These are phyloP conservation scores for Lepidocyrtinus sp. DNA, from an alignment of 2,888 invertebrate genomes.

Conservation along the genomic window DNA sequence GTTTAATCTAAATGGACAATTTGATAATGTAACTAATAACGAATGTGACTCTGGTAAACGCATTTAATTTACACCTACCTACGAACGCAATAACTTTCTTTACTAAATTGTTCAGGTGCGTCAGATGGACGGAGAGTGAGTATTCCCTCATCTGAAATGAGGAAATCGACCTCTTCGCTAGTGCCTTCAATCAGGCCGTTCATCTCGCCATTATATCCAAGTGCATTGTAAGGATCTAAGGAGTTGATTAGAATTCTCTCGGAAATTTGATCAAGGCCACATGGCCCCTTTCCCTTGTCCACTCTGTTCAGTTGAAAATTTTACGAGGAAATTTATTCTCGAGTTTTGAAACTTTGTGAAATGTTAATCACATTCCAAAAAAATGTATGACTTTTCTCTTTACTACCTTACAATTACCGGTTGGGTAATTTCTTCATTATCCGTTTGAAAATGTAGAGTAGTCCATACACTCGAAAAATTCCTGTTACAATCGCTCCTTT, in stretches of 20 bases:
- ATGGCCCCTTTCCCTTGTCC: too few species aligned
- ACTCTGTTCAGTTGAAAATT: too few species aligned
- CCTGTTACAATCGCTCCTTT: background rate
- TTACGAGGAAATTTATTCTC: background rate
- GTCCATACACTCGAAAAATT: constrained; percentile 24
- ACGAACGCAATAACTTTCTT: constrained; percentile 41
- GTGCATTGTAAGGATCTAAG: background rate
- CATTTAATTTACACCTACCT: constrained; percentile 19
- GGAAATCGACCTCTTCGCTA: background rate
- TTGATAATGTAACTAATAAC: background rate
- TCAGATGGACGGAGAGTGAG: background rate
- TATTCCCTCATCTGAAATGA: constrained; percentile 7
- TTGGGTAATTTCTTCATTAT: too few species aligned
- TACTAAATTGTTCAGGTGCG: constrained; percentile 4
- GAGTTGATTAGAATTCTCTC: constrained; percentile 25
- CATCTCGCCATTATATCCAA: constrained; percentile 27
- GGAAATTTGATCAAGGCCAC: constrained; percentile 9
- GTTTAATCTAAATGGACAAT: constrained; percentile 29
- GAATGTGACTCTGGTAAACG: background rate
- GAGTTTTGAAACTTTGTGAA: too few species aligned
- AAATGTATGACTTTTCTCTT: too few species aligned
- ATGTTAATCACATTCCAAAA: too few species aligned
- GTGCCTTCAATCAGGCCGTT: constrained; percentile 1
- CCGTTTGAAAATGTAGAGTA: too few species aligned
- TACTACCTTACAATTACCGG: constrained; percentile 33